Conservation (phyloP, 1,140 invertebrate genomes). For the Drosophila nigrodunni region DNA sequence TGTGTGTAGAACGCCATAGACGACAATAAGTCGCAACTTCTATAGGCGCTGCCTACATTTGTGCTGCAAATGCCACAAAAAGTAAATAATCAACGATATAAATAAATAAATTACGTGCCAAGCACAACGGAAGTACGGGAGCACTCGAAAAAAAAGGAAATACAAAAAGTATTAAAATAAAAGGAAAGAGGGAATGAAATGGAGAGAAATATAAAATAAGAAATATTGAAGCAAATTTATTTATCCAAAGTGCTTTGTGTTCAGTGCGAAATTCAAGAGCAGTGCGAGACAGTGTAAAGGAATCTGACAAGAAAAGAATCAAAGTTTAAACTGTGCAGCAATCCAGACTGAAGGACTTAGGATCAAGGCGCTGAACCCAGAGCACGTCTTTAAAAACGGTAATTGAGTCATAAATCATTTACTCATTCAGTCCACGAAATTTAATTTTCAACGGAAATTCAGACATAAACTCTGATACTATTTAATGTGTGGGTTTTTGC, state of each 20-base stretch:
- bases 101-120: conserved; percentile 32
- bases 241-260: conserved; percentile 8
- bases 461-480: not conserved
- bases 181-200: not conserved
- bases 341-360: conserved; percentile 26
- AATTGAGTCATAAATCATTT: conserved; percentile 70
- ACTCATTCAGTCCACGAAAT: conserved; percentile 43
- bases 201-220: conserved; percentile 1
- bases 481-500: not conserved
- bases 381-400: conserved; percentile 63
- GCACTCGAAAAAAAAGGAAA: not conserved
- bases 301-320: conserved; percentile 11
- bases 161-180: not conserved
- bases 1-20: conserved; percentile 52
- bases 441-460: conserved; percentile 54
- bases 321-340: conserved; percentile 17
- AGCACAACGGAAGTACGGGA: not conserved
- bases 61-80: conserved; percentile 26
- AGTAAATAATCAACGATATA: conserved; percentile 44
- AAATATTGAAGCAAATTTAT: conserved; percentile 15
- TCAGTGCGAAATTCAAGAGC: conserved; percentile 20
- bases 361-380: conserved; percentile 11
- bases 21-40: conserved; percentile 69
- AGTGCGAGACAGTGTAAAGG: conserved; percentile 21
- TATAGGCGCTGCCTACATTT: conserved; percentile 27